Percentiles rank a stretch among this genome's conserved stretches.
These are phyloP conservation scores for Catalaphyllia jardinei DNA, from an alignment of 64 coral and sea anemone species.

Conservation along the genomic window DNA sequence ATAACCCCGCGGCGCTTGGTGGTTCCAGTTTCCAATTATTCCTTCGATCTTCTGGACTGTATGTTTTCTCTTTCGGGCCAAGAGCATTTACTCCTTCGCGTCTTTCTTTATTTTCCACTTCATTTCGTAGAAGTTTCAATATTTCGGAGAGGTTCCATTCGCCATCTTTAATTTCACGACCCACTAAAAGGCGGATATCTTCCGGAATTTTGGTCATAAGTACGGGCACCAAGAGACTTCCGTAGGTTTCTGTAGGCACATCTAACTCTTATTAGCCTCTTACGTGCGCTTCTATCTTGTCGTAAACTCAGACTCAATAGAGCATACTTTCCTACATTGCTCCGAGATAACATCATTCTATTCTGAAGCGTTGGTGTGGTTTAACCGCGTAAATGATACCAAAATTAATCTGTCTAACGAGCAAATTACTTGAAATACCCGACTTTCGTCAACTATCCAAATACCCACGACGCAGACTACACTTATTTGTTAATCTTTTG, in stretches of 20 bases:
- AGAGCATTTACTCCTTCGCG: background rate
- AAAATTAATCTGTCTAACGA: too few species aligned
- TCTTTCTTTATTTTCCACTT: constrained; percentile 11
- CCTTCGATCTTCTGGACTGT: constrained; percentile 41
- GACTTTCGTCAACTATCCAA: too few species aligned
- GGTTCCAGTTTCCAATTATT: background rate
- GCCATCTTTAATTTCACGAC: constrained; percentile 15
- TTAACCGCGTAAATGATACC: too few species aligned
- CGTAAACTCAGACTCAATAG: too few species aligned
- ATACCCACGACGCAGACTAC: too few species aligned
- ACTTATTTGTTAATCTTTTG: too few species aligned
- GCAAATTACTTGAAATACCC: too few species aligned
- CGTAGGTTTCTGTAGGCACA: constrained; percentile 38
- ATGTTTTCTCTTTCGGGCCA: constrained; percentile 5
- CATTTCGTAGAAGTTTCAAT: constrained; percentile 9
- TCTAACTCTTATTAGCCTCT: constrained; percentile 53
- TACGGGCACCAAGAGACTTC: constrained; percentile 24
- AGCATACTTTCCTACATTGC: too few species aligned
- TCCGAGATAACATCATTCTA: too few species aligned
- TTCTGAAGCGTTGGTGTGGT: too few species aligned
- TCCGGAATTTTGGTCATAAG: constrained; percentile 56
- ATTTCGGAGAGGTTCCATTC: constrained; percentile 49
- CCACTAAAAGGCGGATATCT: constrained; percentile 56
- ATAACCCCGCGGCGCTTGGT: background rate
- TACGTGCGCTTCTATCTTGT: constrained; percentile 50